Evolutionary conservation across 2,113 vertebrate genomes (phyloP).

Genomic region (Dermatemys mawii): DNA sequence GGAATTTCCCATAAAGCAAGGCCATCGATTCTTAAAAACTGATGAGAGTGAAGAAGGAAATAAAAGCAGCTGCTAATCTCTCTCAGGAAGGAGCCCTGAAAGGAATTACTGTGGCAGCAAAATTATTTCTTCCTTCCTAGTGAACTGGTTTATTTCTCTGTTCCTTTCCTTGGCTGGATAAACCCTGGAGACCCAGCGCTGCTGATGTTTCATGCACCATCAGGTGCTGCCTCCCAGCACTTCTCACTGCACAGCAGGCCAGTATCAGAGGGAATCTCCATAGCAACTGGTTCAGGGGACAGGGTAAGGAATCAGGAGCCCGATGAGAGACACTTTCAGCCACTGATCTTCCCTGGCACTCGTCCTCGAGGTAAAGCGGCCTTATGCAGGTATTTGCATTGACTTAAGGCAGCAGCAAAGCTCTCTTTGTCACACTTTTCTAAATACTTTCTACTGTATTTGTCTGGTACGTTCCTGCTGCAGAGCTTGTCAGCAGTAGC

Average conservation of each 20-base stretch:
- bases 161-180: neutral
- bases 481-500: too few species aligned
- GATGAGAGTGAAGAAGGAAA: neutral
- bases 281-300: conserved; percentile 24
- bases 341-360: neutral
- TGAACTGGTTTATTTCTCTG: neutral
- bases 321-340: neutral
- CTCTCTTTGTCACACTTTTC: too few species aligned
- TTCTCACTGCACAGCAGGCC: neutral
- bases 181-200: too few species aligned
- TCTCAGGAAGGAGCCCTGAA: too few species aligned
- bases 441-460: too few species aligned
- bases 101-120: neutral
- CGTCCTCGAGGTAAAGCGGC: neutral
- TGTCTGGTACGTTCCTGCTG: too few species aligned
- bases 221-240: neutral
- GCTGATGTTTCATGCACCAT: neutral
- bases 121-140: neutral
- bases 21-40: neutral
- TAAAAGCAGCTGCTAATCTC: neutral
- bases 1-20: neutral
- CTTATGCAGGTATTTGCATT: neutral
- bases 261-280: conserved; percentile 30
- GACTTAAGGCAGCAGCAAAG: too few species aligned
- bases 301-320: neutral